Evolutionary conservation across 2,797 vertebrate species (phyloP), one percentile per base, ranked within the genome.

Genomic region (Sylvia borin): DNA sequence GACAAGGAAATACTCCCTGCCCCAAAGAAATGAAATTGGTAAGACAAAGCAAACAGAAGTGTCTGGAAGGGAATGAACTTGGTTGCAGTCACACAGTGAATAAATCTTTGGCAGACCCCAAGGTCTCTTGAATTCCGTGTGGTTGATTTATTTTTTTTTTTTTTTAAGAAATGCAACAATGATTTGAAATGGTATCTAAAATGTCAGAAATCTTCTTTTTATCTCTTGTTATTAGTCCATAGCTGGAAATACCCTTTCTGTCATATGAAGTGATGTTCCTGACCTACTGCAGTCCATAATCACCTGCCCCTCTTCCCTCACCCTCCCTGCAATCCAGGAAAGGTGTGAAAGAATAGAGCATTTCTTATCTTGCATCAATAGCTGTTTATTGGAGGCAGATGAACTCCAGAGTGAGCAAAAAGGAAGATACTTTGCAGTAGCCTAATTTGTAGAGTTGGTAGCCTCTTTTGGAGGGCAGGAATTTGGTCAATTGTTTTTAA

Each of bases 41-140:
- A 65, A 91, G 85, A 83, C 60, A 92, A 78, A 96, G 51, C 25
- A 75, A 94, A 90, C 47, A 93, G 67, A 90, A 94, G 36, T 34
- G 60, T 71, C 83, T 94, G 84, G 77, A 91, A 95, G 55, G 64
- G 74, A 76, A 94, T 60, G 29, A 92, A 76, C 48, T 89, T 53
- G 29, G 31, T 79, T 61, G 27, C 31, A 76, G 42, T 36, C 22
- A 60, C 51, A 38, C 4, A 79, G 55, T 11, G 5, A 91, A 91
- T 58, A 78, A 83, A n/a, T 77, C 57, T 25, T 61, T 92, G 57
- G 75, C 85, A 92, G 34, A 67, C 34, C 21, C 65, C 0, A 9
- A 87, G 32, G 74, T 85, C 42, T 89, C 48, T 65, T 73, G 48
- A 85, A 74, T 70, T 88, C 70, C 76, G 16, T 60, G 36, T 19